Evolutionary conservation across 2,888 invertebrate species (phyloP).

Genomic region (Lepidocyrtoides sp.): DNA sequence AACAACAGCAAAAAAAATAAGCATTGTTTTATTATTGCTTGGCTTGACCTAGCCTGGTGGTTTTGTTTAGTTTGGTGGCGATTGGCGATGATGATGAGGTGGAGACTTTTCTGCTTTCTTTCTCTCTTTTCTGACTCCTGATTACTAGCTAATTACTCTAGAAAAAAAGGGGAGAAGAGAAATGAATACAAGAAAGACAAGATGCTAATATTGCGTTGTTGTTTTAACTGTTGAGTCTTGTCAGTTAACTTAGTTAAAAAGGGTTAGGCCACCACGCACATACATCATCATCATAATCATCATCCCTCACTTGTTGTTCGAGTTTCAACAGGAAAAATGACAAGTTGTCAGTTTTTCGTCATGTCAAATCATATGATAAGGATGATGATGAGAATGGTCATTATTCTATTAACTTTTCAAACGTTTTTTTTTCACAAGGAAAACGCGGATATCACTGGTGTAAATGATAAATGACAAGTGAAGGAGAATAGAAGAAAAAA

Average conservation of each 20-base stretch:
- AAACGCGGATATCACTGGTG: slow-evolving; percentile 3
- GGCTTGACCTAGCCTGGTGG: not conserved
- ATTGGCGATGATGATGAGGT: slow-evolving; percentile 9
- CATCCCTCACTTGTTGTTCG: not conserved
- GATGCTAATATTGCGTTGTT: not conserved
- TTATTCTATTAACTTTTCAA: slow-evolving; percentile 45
- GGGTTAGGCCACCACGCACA: not conserved
- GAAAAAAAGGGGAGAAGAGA: too few species aligned
- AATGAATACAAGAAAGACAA: not conserved
- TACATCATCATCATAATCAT: not conserved
- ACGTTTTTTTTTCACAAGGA: slow-evolving; percentile 11
- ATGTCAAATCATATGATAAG: slow-evolving; percentile 6
- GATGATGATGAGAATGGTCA: not conserved
- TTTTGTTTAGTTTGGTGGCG: not conserved
- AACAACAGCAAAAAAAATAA: not conserved
- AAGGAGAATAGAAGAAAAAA: not conserved
- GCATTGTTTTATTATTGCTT: too few species aligned
- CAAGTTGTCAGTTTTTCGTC: slow-evolving; percentile 30
- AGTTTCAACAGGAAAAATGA: slow-evolving; percentile 16
- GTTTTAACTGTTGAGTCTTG: not conserved
- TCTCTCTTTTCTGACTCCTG: not conserved
- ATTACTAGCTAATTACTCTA: slow-evolving; percentile 62
- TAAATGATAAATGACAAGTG: slow-evolving; percentile 36
- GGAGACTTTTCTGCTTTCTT: not conserved
- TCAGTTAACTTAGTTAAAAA: not conserved